phyloP scores from a whole-genome alignment of 2,888 invertebrate species.

The Lycaena phlaeas region DNA sequence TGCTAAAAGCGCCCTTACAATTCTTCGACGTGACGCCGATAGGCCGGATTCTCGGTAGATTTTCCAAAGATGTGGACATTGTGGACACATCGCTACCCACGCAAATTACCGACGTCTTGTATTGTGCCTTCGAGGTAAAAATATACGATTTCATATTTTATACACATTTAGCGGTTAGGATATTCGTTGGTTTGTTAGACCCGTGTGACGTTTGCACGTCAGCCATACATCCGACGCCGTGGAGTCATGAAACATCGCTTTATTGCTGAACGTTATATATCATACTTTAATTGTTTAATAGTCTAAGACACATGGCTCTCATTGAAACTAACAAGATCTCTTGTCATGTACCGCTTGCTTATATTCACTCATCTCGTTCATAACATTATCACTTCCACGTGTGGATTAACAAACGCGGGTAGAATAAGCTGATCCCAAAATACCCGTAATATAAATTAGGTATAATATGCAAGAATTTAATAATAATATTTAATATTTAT shows the following conservation, averaged over 20 bases:
- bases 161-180: background rate
- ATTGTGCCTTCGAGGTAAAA: conserved; percentile 82
- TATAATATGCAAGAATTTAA: too few species aligned
- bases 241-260: too few species aligned
- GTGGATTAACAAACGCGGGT: too few species aligned
- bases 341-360: background rate
- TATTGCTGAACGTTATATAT: too few species aligned
- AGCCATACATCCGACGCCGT: too few species aligned
- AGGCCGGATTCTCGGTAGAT: conserved; percentile 82
- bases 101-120: conserved; percentile 77
- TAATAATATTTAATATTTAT: too few species aligned
- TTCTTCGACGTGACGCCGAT: conserved; percentile 86
- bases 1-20: conserved; percentile 79
- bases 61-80: conserved; percentile 83
- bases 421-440: conserved; percentile 53
- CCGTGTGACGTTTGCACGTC: too few species aligned
- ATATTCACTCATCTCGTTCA: too few species aligned
- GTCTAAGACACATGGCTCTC: too few species aligned
- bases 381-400: too few species aligned
- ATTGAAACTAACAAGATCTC: background rate
- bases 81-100: conserved; percentile 79
- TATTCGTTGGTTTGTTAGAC: too few species aligned
- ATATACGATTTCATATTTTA: conserved; percentile 10
- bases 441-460: conserved; percentile 1
- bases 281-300: too few species aligned